Base-by-base conservation (phyloP, 2,888 invertebrate genomes). In the Andricus curvator region DNA sequence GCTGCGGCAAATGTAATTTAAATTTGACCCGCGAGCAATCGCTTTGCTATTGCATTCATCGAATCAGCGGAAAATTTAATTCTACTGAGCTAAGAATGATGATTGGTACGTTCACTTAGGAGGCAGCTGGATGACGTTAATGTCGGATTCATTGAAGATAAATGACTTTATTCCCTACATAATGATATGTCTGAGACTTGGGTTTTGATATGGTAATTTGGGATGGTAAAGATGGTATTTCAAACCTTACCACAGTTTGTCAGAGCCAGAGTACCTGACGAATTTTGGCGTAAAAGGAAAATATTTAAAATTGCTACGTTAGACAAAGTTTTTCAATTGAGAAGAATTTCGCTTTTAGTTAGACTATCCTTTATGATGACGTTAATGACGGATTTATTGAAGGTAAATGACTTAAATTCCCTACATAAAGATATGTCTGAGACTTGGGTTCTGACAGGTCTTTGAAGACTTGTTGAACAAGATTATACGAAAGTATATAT, bases 241-340 rank as follows among this genome's bases (percentile, higher is more conserved):
- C 93, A 95, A 85, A 95, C 95, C 20, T 91, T 95, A 37, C 92
- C 94, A 5, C 94, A 96, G 86, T 94, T 95, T 88, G 90, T 94
- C 5, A 94, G 97, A 86, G 84, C 92, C 64, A 94, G 95, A 82
- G 97, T 97, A 0, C 97, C 97, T 0, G 97, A 97, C 93, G 96
- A 96, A 89, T 96, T 96, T 89, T 97, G 97, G 97, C 95, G 96
- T 74, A 97, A 97, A 92, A 94, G 97, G 78, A 95, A 94, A 91
- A 95, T 97, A 85, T 96, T 97, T 84, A 95, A 98, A 84, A 96
- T 94, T 0, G 97, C 97, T 78, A 98, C 93, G 89, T 97, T 96
- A 0, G 96, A 94, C 4, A 98, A 93, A 22, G 95, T 94, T 94
- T 97, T 97, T 66, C 95, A 93, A 89, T 96, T 95, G 20, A 97